Conservation (phyloP, 92 coral and sea anemone genomes). For the Desmophyllum pertusum region DNA sequence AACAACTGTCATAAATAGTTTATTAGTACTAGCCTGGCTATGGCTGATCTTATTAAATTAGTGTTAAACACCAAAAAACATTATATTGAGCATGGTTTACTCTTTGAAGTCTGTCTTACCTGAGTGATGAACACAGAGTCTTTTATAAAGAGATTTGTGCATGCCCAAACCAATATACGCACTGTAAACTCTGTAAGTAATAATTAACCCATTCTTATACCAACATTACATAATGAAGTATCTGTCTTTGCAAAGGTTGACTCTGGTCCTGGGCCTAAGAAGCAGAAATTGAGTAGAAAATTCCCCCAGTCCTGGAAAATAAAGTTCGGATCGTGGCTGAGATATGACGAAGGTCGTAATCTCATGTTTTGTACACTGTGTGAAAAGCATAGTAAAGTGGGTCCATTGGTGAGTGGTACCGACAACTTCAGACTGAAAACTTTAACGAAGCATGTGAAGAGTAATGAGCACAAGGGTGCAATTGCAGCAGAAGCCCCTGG, state of each 20-base stretch:
- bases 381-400: conserved; percentile 25
- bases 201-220: too few species aligned
- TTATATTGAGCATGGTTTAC: too few species aligned
- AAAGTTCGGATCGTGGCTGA: conserved; percentile 29
- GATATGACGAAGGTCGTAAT: conserved; percentile 23
- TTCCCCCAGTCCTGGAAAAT: conserved; percentile 29
- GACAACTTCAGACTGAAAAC: conserved; percentile 34
- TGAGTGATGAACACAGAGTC: too few species aligned
- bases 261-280: conserved; percentile 31
- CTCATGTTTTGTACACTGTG: conserved; percentile 37
- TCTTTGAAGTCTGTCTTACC: too few species aligned
- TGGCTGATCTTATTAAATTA: too few species aligned
- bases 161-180: too few species aligned
- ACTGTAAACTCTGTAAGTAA: too few species aligned
- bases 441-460: conserved; percentile 23
- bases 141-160: too few species aligned
- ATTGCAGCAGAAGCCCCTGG: conserved; percentile 37
- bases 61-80: too few species aligned
- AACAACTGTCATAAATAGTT: conserved; percentile 23
- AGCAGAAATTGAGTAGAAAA: conserved; percentile 21
- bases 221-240: conserved; percentile 33
- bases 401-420: conserved; percentile 48
- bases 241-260: conserved; percentile 27
- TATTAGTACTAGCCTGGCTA: conserved; percentile 30
- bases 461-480: conserved; percentile 36